These are phyloP conservation scores for Hypanus sabinus DNA, from an alignment of 2,113 vertebrate species.

Conservation along the genomic window DNA sequence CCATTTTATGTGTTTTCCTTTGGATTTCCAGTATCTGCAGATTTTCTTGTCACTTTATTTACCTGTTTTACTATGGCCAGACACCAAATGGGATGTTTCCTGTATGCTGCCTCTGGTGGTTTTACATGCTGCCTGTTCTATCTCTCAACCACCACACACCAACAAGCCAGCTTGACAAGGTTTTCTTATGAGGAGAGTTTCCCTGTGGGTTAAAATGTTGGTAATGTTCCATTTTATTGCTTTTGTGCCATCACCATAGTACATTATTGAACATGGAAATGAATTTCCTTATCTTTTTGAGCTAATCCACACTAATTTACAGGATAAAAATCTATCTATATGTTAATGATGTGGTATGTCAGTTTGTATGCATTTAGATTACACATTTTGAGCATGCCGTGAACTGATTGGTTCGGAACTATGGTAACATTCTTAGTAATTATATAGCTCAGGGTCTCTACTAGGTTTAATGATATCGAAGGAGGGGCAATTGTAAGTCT, in stretches of 20 bases:
- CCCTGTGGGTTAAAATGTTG: constrained; percentile 1
- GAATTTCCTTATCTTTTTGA: constrained; percentile 34
- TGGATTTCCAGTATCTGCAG: too few species aligned
- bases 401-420: background rate
- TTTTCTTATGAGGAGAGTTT: background rate
- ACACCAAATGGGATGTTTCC: background rate
- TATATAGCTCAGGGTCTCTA: constrained; percentile 20
- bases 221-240: constrained; percentile 21
- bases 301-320: constrained; percentile 36
- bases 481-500: background rate
- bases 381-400: constrained; percentile 22
- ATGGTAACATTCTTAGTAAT: constrained; percentile 23
- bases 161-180: background rate
- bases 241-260: background rate
- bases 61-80: background rate
- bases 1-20: too few species aligned
- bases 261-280: constrained; percentile 30
- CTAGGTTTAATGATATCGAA: constrained; percentile 2
- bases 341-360: constrained; percentile 27
- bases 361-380: constrained; percentile 35
- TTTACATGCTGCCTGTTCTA: too few species aligned
- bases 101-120: background rate
- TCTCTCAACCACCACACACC: background rate
- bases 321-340: constrained; percentile 32
- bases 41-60: background rate